phyloP scores from a whole-genome alignment of 2,888 invertebrate species.

The Meandrusa payeni region DNA sequence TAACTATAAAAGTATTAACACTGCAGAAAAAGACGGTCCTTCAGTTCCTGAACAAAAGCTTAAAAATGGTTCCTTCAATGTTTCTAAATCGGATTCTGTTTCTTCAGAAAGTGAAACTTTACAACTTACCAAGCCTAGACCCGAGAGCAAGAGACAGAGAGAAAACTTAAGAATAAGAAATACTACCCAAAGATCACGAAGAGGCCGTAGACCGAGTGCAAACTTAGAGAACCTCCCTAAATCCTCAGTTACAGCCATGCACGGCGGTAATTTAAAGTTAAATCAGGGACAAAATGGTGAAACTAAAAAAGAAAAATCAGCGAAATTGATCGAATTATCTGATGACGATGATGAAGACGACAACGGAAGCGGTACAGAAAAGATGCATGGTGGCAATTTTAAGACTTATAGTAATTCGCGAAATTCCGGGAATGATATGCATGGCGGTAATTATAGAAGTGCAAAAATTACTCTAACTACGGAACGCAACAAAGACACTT shows the following conservation, averaged over 20 bases:
- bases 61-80: conserved; percentile 24
- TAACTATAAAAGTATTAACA: conserved; percentile 57
- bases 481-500: conserved; percentile 28
- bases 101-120: conserved; percentile 53
- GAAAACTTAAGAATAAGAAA: conserved; percentile 42
- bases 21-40: conserved; percentile 29
- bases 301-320: conserved; percentile 39
- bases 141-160: conserved; percentile 35
- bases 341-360: conserved; percentile 44
- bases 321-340: conserved; percentile 54
- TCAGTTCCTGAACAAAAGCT: conserved; percentile 28
- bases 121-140: conserved; percentile 43
- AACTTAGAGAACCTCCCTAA: conserved; percentile 43
- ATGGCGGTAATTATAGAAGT: conserved; percentile 70
- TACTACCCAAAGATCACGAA: conserved; percentile 36
- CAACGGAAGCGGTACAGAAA: conserved; percentile 36
- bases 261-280: conserved; percentile 52
- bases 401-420: conserved; percentile 41
- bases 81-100: conserved; percentile 42
- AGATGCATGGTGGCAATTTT: conserved; percentile 42
- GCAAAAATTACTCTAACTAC: conserved; percentile 46
- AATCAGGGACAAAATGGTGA: conserved; percentile 31
- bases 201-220: conserved; percentile 37
- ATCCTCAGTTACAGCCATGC: conserved; percentile 36
- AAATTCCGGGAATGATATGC: conserved; percentile 44